phyloP scores from a whole-genome alignment of 2,797 vertebrate species.

The Enteromius trimaculatus region DNA sequence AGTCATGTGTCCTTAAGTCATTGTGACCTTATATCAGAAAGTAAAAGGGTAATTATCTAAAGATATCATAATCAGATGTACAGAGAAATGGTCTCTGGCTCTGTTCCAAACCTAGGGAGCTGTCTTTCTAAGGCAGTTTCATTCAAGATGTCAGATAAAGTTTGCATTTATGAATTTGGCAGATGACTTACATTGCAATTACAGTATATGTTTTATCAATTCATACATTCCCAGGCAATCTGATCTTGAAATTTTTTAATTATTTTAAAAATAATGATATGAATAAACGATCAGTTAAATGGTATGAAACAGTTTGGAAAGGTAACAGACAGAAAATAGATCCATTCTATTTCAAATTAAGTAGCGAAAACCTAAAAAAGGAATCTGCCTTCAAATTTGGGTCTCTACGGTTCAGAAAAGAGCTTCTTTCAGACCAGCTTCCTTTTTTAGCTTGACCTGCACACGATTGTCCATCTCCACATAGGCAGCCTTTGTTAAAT shows the following conservation, averaged over 20 bases:
- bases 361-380: not conserved
- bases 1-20: not conserved
- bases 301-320: not conserved
- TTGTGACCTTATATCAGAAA: conserved; percentile 5
- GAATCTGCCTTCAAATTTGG: not conserved
- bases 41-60: not conserved
- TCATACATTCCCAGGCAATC: not conserved
- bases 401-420: not conserved
- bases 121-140: not conserved
- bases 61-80: not conserved
- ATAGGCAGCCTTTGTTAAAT: conserved; percentile 45
- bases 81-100: not conserved
- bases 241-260: not conserved
- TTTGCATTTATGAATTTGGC: conserved; percentile 3
- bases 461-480: conserved; percentile 4
- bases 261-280: not conserved
- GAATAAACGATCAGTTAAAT: not conserved
- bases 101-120: conserved; percentile 14
- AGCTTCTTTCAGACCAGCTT: not conserved
- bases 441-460: not conserved
- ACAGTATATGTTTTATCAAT: not conserved
- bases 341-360: not conserved
- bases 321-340: not conserved
- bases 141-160: not conserved
- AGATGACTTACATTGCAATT: not conserved